These are phyloP conservation scores for Amblyjoppa proteus DNA, from an alignment of 2,888 invertebrate genomes.

Conservation along the genomic window DNA sequence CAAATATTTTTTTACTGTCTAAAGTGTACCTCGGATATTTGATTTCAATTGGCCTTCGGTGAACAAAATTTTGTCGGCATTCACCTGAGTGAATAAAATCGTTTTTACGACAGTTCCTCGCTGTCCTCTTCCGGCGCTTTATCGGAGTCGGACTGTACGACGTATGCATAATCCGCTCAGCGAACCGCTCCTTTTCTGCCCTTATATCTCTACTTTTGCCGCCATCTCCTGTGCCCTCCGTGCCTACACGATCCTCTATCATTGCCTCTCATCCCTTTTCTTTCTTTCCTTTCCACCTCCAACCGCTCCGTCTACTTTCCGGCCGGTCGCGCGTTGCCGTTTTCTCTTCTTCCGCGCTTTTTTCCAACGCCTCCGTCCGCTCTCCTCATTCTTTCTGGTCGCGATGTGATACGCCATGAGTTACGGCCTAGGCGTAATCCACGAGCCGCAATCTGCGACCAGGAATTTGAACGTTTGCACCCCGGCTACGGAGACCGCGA, in stretches of 20 bases:
- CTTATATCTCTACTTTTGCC: slow-evolving; percentile 51
- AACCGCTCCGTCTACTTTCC: slow-evolving; percentile 4
- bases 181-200: slow-evolving; percentile 46
- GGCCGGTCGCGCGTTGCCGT: neutral
- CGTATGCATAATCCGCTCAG: slow-evolving; percentile 48
- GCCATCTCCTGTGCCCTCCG: slow-evolving; percentile 11
- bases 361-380: slow-evolving; percentile 15
- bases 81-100: slow-evolving; percentile 17
- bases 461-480: slow-evolving; percentile 71
- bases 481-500: slow-evolving; percentile 24
- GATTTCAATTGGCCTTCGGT: slow-evolving; percentile 2
- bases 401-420: slow-evolving; percentile 71
- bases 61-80: neutral
- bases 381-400: slow-evolving; percentile 64
- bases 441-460: slow-evolving; percentile 70
- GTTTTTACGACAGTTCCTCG: slow-evolving; percentile 13
- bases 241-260: slow-evolving; percentile 62
- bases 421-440: slow-evolving; percentile 72
- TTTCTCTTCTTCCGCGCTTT: slow-evolving; percentile 7
- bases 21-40: neutral
- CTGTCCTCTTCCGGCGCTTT: neutral
- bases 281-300: slow-evolving; percentile 52
- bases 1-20: no score
- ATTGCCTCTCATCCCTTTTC: slow-evolving; percentile 61
- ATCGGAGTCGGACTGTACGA: slow-evolving; percentile 2